These are phyloP conservation scores for Hirtodrosophila cameraria DNA, from an alignment of 2,888 invertebrate species.

Conservation along the genomic window DNA sequence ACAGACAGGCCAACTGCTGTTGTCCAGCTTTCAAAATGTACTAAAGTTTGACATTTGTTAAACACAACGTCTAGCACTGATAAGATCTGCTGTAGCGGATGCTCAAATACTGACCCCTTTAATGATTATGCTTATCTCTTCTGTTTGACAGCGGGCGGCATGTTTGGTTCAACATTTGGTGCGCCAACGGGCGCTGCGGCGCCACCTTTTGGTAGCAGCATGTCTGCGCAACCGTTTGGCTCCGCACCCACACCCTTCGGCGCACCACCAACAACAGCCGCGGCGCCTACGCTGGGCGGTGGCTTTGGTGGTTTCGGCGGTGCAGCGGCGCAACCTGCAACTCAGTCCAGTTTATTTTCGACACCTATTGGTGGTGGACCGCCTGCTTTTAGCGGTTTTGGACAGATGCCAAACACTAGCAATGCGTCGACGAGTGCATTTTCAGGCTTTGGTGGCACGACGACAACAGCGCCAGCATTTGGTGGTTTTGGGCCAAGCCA, in stretches of 20 bases:
- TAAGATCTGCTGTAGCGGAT: conserved; percentile 48
- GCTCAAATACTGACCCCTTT: conserved; percentile 49
- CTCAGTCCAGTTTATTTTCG: conserved; percentile 83
- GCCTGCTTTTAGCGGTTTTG: conserved; percentile 84
- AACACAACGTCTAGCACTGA: conserved; percentile 30
- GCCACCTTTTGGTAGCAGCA: conserved; percentile 54
- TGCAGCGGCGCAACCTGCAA: conserved; percentile 63
- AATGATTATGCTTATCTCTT: conserved; percentile 47
- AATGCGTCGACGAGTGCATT: conserved; percentile 59
- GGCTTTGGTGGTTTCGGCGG: conserved; percentile 85
- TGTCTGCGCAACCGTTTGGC: conserved; percentile 69
- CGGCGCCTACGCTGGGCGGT: conserved; percentile 68
- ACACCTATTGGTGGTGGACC: conserved; percentile 75
- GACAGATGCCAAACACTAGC: conserved; percentile 59
- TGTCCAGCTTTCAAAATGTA: conserved; percentile 20
- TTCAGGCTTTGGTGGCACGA: conserved; percentile 81
- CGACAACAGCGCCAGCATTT: conserved; percentile 83
- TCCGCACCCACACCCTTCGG: conserved; percentile 65
- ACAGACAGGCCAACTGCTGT: conserved; percentile 25
- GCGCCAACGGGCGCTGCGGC: conserved; percentile 43
- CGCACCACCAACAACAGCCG: conserved; percentile 66
- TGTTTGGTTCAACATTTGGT: conserved; percentile 81
- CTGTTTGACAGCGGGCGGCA: conserved; percentile 65
- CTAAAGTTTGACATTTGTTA: conserved; percentile 26
- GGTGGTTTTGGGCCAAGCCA: conserved; percentile 84